phyloP scores from a whole-genome alignment of 2,888 invertebrate genomes.

The Drosophila rellima region DNA sequence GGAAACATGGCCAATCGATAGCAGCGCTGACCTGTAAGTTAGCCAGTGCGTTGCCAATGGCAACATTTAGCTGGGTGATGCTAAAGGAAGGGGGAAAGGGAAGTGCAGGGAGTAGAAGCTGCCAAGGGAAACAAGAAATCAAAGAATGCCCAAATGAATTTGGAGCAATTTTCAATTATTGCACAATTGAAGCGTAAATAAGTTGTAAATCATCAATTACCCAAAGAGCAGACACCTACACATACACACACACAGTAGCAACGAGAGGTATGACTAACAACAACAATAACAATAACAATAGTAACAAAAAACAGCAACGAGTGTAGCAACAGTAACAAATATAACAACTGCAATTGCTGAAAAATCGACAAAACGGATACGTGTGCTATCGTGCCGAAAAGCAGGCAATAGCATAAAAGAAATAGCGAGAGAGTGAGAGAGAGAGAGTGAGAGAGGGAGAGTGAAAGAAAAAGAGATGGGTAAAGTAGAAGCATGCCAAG shows the following conservation, averaged over 20 bases:
- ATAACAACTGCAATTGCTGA: conserved; percentile 71
- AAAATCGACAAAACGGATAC: conserved; percentile 73
- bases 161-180: conserved; percentile 81
- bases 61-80: conserved; percentile 12
- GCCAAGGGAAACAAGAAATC: conserved; percentile 25
- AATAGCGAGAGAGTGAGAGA: not conserved
- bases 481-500: conserved; percentile 25
- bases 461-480: not conserved
- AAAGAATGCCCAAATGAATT: conserved; percentile 73
- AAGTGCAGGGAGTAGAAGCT: not conserved
- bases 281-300: conserved; percentile 19
- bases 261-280: conserved; percentile 22
- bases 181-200: conserved; percentile 82
- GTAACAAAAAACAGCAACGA: conserved; percentile 2
- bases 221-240: conserved; percentile 57
- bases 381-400: conserved; percentile 70
- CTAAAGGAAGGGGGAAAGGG: too few relatives aligned
- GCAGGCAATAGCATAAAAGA: conserved; percentile 40
- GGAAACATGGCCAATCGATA: conserved; percentile 49
- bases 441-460: not conserved
- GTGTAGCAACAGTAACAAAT: conserved; percentile 38
- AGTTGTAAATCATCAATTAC: conserved; percentile 84
- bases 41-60: conserved; percentile 45
- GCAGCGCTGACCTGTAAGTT: conserved; percentile 42
- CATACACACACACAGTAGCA: conserved; percentile 19